Conservation (phyloP, 1,140 invertebrate species). For the Caerostris darwini region DNA sequence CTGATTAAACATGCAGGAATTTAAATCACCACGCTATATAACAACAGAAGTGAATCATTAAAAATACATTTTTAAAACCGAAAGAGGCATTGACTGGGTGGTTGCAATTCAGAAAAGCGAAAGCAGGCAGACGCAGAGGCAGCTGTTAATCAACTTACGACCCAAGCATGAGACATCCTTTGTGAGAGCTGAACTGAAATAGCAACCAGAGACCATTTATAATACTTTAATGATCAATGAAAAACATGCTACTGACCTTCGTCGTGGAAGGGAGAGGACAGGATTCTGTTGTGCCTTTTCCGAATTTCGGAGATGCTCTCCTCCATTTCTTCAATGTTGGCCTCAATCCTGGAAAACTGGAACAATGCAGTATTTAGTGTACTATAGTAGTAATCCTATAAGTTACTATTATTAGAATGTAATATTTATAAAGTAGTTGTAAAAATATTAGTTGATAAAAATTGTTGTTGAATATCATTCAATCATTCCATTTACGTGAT, state of each 20-base stretch:
- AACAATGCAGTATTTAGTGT: background rate
- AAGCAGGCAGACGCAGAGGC: background rate
- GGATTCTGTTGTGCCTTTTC: constrained; percentile 40
- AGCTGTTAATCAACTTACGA: background rate
- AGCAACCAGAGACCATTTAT: background rate
- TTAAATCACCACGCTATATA: no score
- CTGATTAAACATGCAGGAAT: no score
- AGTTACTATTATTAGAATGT: no score
- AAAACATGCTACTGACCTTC: constrained; percentile 60
- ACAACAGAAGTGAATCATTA: no score
- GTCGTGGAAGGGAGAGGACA: constrained; percentile 65
- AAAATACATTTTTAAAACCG: no score
- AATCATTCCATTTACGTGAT: no score
- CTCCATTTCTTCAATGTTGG: constrained; percentile 59
- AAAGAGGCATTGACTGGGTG: no score
- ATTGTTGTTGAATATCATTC: no score
- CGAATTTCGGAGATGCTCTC: constrained; percentile 7
- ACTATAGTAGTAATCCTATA: no score
- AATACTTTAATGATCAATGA: constrained; percentile 43
- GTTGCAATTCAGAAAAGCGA: no score
- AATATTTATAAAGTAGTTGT: no score
- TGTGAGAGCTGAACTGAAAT: background rate
- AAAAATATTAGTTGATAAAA: background rate
- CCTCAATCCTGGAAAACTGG: constrained; percentile 53
- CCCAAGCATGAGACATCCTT: background rate